Evolutionary conservation across 1,140 invertebrate species (phyloP), one percentile per base, ranked within the genome.

Genomic region (Contarinia nasturtii): DNA sequence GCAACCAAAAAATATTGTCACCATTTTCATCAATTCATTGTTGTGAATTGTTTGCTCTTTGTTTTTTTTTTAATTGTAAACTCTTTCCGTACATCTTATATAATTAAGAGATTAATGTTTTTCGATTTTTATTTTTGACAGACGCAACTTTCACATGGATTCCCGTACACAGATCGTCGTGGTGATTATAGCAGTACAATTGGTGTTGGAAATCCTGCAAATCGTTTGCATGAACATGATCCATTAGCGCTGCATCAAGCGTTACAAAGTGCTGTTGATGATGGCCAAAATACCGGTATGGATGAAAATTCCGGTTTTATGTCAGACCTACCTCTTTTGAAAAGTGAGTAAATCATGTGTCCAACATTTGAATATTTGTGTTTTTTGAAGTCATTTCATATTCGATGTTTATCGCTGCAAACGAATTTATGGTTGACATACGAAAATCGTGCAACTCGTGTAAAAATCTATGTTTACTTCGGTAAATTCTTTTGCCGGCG

Each of bases 251-350:
- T 78, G 27, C 76, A 79, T 53, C 75, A 79, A 57, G 76, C 75
- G 5, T 57, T 79, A 17, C 74, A 77, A 50, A 74, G 75, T 50
- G 74, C 77, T 3, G 77, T 86, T 33, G 83, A 86, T 55, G 80
- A 82, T 57, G 75, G 72, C 43, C 73, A 84, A 80, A 82, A 82
- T 64, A 75, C 81, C 52, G 82, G 80, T 51, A 77, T 87, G 58
- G 85, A 87, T 60, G 84, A 89, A 56, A 80, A 78, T 52, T 78
- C 78, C 48, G 79, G 79, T 17, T 88, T 87, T 64, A 88, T 88
- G 72, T 84, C 82, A 51, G 84, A 89, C 58, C 69, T 89, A 61
- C 84, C 85, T 51, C 70, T 89, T 52, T 71, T 89, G 54, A 89
- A 87, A 80, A 86, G 85, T 89, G 69, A 84, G 82, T 81, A 51